Evolutionary conservation across 2,113 vertebrate genomes (phyloP), one percentile per base, ranked within the genome.

Genomic region (Ornithorhynchus anatinus): DNA sequence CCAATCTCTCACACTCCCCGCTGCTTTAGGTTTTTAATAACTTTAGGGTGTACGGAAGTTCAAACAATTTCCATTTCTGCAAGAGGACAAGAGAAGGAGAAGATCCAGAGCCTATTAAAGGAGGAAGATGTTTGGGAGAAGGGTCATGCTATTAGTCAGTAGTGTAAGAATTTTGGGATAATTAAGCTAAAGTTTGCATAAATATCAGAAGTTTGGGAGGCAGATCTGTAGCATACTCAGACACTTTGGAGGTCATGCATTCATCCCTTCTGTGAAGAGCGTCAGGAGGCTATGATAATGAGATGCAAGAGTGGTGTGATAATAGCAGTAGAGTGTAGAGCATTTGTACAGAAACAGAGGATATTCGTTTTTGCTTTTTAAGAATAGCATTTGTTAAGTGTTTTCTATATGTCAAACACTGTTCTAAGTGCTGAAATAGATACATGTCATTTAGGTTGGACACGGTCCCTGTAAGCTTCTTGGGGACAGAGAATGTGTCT

Each of bases 171-270:
- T 22, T 64, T 75, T 59, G 20, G 10, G 63, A 68, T 80, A 85
- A 85, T 84, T 81, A 81, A 53, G 43, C 44, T 70, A 52, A 85
- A 63, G 77, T 81, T 82, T 84, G 75, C 75, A 85, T 80, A 65
- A 70, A 65, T 22, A 66, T 59, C 33, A 44, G 53, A 77, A 67
- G 69, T 64, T 44, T 73, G 16, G 44, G 31, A 59, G 27, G 10
- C 4, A 67, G 23, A n/a, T 69, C 15, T 66, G 40, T 77, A 72
- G 50, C 39, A 44, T 57, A 11, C 40, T 54, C 47, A 29, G 25
- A 50, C 25, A 27, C 31, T 6, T 54, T 70, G 29, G 59, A 71
- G 54, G 48, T 81, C 72, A 75, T 61, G 59, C 60, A 29, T 25
- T 45, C 47, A 67, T n/a, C 45, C 42, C 53, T 63, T 31, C n/a